phyloP scores from a whole-genome alignment of 2,888 invertebrate genomes.

The Lochmaea capreae region DNA sequence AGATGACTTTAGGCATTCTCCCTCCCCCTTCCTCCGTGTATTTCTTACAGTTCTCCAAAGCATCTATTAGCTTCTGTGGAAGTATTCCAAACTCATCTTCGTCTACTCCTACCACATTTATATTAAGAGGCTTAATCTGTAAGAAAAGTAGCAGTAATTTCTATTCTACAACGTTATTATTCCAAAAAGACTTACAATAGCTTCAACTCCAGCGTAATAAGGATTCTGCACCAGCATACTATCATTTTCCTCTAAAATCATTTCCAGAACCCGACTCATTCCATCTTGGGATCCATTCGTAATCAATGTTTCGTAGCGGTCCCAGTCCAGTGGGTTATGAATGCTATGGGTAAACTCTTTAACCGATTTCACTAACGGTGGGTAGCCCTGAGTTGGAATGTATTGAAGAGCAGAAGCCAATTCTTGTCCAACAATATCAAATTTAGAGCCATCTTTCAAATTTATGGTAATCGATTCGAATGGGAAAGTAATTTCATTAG shows the following conservation, averaged over 20 bases:
- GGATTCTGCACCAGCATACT: constrained; percentile 78
- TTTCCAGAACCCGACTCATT: constrained; percentile 79
- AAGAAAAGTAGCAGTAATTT: constrained; percentile 48
- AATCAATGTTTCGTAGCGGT: constrained; percentile 73
- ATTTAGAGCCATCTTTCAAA: constrained; percentile 68
- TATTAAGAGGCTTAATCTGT: constrained; percentile 76
- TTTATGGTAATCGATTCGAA: constrained; percentile 73
- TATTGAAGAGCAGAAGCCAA: constrained; percentile 79
- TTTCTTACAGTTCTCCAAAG: constrained; percentile 69
- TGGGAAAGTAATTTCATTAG: constrained; percentile 79
- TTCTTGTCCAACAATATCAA: constrained; percentile 70
- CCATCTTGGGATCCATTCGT: constrained; percentile 84
- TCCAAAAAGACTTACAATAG: constrained; percentile 69
- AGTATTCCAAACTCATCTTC: constrained; percentile 78
- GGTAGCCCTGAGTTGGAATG: constrained; percentile 78
- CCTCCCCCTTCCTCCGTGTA: constrained; percentile 61
- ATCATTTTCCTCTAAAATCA: constrained; percentile 77
- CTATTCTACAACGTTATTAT: not conserved
- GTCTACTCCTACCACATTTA: constrained; percentile 74
- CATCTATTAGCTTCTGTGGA: constrained; percentile 71
- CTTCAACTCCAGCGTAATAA: constrained; percentile 77
- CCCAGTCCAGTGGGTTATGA: constrained; percentile 76
- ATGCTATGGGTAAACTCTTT: constrained; percentile 72
- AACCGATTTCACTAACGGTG: constrained; percentile 71
- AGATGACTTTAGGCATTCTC: constrained; percentile 78